These are phyloP conservation scores for Acrossocheilus fasciatus DNA, from an alignment of 2,797 vertebrate species.

Conservation along the genomic window DNA sequence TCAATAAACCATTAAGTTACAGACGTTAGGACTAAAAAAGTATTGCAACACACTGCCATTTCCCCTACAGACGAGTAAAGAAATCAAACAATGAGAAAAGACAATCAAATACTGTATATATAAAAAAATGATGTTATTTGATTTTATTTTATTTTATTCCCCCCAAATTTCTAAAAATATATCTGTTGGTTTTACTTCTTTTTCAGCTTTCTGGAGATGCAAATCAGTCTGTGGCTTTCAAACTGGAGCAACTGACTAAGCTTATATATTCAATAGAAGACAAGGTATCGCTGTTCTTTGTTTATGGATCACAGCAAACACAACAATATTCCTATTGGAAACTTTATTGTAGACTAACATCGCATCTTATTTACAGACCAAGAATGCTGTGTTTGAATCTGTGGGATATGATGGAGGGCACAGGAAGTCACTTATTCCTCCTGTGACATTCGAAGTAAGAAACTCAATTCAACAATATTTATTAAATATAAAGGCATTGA, in stretches of 20 bases:
- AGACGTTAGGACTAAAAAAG: neutral
- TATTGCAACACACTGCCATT: neutral
- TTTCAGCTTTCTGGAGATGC: conserved; percentile 82
- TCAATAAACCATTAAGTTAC: neutral
- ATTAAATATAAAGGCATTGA: neutral
- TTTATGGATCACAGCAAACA: conserved; percentile 1
- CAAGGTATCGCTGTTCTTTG: conserved; percentile 79
- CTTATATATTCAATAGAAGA: conserved; percentile 94
- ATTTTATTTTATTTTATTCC: neutral
- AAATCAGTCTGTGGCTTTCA: conserved; percentile 79
- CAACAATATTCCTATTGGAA: neutral
- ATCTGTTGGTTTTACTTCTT: conserved; percentile 37
- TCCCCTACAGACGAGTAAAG: neutral
- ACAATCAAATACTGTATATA: neutral
- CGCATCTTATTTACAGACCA: conserved; percentile 68
- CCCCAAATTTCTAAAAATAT: neutral
- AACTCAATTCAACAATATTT: neutral
- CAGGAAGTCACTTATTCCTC: conserved; percentile 89
- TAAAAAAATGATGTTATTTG: too few relatives aligned
- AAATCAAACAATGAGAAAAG: neutral
- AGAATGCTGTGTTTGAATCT: conserved; percentile 74
- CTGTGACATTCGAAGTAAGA: conserved; percentile 91
- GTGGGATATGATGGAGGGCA: conserved; percentile 85
- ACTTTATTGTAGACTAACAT: neutral
- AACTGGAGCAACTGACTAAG: conserved; percentile 89